Evolutionary conservation across 2,888 invertebrate genomes (phyloP), one percentile per base, ranked within the genome.

Genomic region (Tipula unca): DNA sequence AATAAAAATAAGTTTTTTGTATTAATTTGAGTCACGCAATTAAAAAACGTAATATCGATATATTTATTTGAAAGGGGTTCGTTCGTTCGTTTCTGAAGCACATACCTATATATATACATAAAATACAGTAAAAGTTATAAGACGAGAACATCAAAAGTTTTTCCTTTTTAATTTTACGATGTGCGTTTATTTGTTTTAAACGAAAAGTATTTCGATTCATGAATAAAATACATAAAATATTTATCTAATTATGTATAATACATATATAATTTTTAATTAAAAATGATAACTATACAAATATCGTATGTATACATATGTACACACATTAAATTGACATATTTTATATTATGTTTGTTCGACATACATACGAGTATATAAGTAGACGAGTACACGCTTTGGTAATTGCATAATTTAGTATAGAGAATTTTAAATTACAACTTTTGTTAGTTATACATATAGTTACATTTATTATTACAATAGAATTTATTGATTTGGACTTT

Each of bases 1-100:
- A 69, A 69, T 69, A 25, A n/a, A n/a, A n/a, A 69, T 69, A 69
- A 69, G 69, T 69, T 69, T 69, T 25, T 25, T 69, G 69, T 69
- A 69, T 69, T 69, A 69, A 69, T 69, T 69, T 69, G 3, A 69
- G 69, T 69, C 69, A 69, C 69, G 69, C 69, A 69, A 69, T 69
- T 69, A 69, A 69, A 69, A 69, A 69, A 69, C 69, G 69, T 69
- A 69, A 69, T 69, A 69, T 69, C 69, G 69, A 69, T 25, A 69
- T 69, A 69, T 69, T 69, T 69, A 25, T 69, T 69, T 69, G 69
- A 69, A 69, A 69, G 69, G 69, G 69, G 69, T 69, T 69, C 69
- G 69, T 13, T 48, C 48, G n/a, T n/a, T 25, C 69, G 25, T 25
- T 69, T 25, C 48, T 39, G 1, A 13, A 39, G 39, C 69, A 25